A percentile compares a stretch with the other conserved stretches of the same genome.
These are phyloP conservation scores for Aegypius monachus DNA, from an alignment of 2,113 vertebrate species.

Conservation along the genomic window DNA sequence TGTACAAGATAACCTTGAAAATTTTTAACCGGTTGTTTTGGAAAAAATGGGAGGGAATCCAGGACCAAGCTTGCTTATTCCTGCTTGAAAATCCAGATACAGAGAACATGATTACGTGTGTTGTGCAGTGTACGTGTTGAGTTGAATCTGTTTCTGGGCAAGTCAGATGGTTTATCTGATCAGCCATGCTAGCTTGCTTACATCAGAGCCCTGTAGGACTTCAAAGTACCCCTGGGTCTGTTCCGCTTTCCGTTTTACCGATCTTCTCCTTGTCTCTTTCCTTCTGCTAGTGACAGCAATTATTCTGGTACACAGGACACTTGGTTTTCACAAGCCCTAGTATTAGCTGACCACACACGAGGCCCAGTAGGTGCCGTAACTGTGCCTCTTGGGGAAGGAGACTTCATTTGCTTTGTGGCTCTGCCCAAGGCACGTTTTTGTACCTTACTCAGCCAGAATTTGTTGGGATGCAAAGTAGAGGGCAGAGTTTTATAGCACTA, in stretches of 20 bases:
- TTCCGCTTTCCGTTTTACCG: accelerated
- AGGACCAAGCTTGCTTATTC: not conserved
- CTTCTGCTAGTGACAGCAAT: not conserved
- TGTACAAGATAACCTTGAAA: not conserved
- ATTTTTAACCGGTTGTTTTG: not conserved
- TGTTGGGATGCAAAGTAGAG: not conserved
- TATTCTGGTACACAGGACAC: not conserved
- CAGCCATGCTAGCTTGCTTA: not conserved
- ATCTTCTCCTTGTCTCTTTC: not conserved
- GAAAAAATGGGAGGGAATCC: not conserved
- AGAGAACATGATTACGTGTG: not conserved
- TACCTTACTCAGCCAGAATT: not conserved
- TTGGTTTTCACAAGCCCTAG: not conserved
- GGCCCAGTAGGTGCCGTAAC: not conserved
- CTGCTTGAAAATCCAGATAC: not conserved
- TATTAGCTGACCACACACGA: not conserved
- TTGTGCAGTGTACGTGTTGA: not conserved
- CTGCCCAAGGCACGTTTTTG: not conserved
- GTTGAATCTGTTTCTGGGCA: not conserved
- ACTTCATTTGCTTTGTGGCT: not conserved
- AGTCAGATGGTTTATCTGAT: no score
- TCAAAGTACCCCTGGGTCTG: not conserved
- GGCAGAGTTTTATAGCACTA: not conserved
- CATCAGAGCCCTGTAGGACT: not conserved
- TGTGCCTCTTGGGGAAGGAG: not conserved